Conservation (phyloP, 2,113 vertebrate genomes). For the Phodopus roborovskii region DNA sequence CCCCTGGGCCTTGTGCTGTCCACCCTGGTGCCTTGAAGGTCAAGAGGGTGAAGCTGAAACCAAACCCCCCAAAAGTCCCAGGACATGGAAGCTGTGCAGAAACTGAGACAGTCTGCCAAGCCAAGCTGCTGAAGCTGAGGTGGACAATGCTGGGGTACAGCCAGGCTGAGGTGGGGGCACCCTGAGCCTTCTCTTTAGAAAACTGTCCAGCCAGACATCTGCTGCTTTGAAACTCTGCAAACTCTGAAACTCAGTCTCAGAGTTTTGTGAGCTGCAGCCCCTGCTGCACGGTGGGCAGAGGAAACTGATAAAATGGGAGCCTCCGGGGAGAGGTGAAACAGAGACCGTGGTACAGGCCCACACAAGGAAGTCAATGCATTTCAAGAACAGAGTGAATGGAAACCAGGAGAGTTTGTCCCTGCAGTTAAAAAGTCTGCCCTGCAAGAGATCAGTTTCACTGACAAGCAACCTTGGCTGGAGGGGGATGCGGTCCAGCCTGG, state of each 20-base stretch:
- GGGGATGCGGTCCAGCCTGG: no score
- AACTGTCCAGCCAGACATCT: neutral
- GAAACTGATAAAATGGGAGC: neutral
- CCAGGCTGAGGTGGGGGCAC: neutral
- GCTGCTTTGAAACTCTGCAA: neutral
- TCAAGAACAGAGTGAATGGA: neutral
- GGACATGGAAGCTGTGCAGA: neutral
- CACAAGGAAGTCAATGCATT: neutral
- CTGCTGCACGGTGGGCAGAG: neutral
- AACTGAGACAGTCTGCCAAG: neutral
- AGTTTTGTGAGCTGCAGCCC: neutral
- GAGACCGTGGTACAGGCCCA: neutral
- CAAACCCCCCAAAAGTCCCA: neutral
- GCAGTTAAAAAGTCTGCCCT: neutral
- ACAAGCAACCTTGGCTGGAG: neutral
- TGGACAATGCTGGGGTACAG: neutral
- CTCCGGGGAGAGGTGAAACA: neutral
- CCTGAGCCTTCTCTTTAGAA: neutral
- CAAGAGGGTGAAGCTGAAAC: neutral
- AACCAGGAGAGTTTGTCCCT: neutral
- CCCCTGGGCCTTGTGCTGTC: neutral
- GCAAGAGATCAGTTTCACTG: neutral
- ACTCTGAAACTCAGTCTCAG: neutral
- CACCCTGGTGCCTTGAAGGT: neutral
- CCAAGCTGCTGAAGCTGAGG: neutral